A percentile compares a stretch with the other conserved stretches of the same genome.
These are phyloP conservation scores for Hoplias malabaricus DNA, from an alignment of 2,113 vertebrate species.

Conservation along the genomic window DNA sequence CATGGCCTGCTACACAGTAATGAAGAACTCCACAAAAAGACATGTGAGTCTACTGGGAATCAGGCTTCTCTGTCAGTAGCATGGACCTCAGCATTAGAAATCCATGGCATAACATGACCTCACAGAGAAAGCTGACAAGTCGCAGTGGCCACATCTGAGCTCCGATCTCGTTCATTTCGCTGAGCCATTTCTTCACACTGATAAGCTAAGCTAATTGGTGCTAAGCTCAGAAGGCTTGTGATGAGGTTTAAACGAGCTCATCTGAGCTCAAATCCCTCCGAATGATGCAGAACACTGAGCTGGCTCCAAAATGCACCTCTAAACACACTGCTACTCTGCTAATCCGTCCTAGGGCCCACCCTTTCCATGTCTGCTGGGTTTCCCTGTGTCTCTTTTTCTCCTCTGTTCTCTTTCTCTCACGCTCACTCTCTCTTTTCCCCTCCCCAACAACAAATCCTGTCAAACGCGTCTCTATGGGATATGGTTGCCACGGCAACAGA, in stretches of 20 bases:
- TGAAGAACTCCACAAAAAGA: constrained; percentile 35
- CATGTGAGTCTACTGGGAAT: constrained; percentile 31
- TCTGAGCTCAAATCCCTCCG: constrained; percentile 11
- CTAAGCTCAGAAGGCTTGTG: constrained; percentile 24
- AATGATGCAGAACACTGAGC: constrained; percentile 1
- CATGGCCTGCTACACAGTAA: constrained; percentile 29
- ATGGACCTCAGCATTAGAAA: constrained; percentile 3
- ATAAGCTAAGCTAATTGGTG: constrained; percentile 34
- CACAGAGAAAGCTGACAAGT: background rate
- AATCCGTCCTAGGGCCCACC: constrained; percentile 22
- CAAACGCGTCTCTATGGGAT: constrained; percentile 64
- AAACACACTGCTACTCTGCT: constrained; percentile 32
- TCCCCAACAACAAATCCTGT: constrained; percentile 50
- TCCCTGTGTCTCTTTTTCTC: constrained; percentile 8
- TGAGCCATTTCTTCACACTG: background rate
- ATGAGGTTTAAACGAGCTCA: constrained; percentile 16
- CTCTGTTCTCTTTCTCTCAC: constrained; percentile 34
- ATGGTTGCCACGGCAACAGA: constrained; percentile 75
- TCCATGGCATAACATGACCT: constrained; percentile 23
- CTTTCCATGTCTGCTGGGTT: constrained; percentile 36
- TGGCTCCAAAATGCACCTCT: constrained; percentile 13
- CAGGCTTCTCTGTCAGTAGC: constrained; percentile 17
- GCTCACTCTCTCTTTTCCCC: constrained; percentile 5
- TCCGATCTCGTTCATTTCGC: constrained; percentile 26
- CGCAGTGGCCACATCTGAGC: background rate